Base-by-base conservation (phyloP, 2,888 invertebrate genomes). In the Thecocarcelia acutangulata region DNA sequence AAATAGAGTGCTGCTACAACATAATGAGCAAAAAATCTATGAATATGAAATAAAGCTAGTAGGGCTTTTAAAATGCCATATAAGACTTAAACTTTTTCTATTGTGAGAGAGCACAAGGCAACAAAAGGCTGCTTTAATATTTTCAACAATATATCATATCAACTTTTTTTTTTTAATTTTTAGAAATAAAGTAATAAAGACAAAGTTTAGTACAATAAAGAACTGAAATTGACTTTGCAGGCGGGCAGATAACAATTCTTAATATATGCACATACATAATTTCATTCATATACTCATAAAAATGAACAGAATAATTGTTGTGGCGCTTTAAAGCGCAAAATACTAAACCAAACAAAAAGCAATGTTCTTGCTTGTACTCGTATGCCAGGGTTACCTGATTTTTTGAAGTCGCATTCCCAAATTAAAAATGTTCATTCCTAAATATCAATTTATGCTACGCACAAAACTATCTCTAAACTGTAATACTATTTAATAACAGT, bases 171-270 rank as follows among this genome's bases (percentile, higher is more conserved):
- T n/a, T 58, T 44, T 40, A 33, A 19, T 56, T 80, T 74, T 63
- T 50, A 48, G n/a, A n/a, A 69, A 74, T 64, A 69, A 74, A 69
- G 69, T 63, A 74, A 69, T 75, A 75, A 75, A 80, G 63, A 75
- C 64, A 75, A 59, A 58, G 44, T 70, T 64, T 33, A 42, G 63
- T 13, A 15, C 68, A 48, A 59, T 44, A 48, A 17, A 42, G 56
- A 46, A 42, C 46, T 68, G 15, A 24, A 69, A 52, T 63, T 64
- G 48, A 63, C n/a, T 48, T 58, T 70, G 21, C 15, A 40, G 46
- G 13, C 64, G 42, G 37, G 28, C 24, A 56, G 21, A 59, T 21
- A 42, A 1, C n/a, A 28, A 59, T 9, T 33, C 70, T 59, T 58
- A 80, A 80, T 70, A 44, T 66, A 80, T 68, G 80, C 63, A 68